Conservation (phyloP, 2,888 invertebrate species). For the Drosophila mimica region DNA sequence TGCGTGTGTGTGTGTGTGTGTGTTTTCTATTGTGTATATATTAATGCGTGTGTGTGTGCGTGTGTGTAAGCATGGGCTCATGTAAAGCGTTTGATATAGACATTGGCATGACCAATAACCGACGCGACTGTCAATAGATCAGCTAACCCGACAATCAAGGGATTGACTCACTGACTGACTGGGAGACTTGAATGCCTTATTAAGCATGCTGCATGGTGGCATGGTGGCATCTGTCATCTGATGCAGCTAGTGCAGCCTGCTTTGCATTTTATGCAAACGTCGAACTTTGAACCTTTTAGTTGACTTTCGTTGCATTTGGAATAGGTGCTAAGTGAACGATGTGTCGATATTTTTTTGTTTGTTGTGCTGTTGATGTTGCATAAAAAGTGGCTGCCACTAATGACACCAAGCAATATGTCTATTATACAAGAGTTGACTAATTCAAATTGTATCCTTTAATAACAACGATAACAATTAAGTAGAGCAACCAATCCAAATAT, state of each 20-base stretch:
- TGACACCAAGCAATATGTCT: background rate
- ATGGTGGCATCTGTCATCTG: slow-evolving; percentile 35
- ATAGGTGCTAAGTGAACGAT: slow-evolving; percentile 5
- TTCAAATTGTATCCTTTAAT: background rate
- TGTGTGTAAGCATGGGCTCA: slow-evolving; percentile 25
- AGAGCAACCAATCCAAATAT: background rate
- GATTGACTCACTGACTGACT: slow-evolving; percentile 21
- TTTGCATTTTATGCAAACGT: slow-evolving; percentile 68
- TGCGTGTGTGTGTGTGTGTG: slow-evolving; percentile 24
- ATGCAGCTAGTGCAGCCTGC: slow-evolving; percentile 15
- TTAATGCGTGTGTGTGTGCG: slow-evolving; percentile 12
- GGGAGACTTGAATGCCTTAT: slow-evolving; percentile 20
- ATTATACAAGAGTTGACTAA: background rate
- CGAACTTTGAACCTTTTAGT: slow-evolving; percentile 64
- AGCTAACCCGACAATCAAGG: slow-evolving; percentile 50
- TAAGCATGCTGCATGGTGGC: slow-evolving; percentile 43
- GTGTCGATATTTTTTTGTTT: background rate
- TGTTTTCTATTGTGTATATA: background rate
- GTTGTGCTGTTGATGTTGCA: background rate
- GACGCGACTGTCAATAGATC: slow-evolving; percentile 66
- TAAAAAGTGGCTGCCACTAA: background rate
- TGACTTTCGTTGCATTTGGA: slow-evolving; percentile 43
- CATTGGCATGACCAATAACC: slow-evolving; percentile 52
- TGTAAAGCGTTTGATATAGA: slow-evolving; percentile 53
- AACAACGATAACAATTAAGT: background rate